Base-by-base conservation (phyloP, 2,888 invertebrate species). In the Punctoribates punctum region DNA sequence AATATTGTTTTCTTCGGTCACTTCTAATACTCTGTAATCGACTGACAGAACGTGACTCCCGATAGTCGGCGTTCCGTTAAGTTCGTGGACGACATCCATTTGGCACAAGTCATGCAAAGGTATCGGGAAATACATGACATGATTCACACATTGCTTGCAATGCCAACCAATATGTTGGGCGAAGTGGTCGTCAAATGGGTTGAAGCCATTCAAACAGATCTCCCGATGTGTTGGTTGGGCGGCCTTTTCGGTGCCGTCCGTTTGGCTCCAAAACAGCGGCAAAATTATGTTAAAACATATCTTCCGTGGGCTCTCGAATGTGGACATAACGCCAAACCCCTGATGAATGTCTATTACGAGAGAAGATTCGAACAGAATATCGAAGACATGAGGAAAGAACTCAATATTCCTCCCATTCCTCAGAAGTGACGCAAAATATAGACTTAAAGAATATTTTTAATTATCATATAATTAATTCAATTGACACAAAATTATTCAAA, bases 81-180 rank as follows among this genome's bases (percentile, higher is more conserved):
- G 81, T 99, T 96, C 85, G 89, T 99, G 72, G 90, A 93, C 80
- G 93, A 98, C 84, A 85, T 89, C 1, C 91, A 96, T 79, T 85
- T 96, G 81, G 95, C 96, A 5, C 99, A 97, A 85, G 91, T 98
- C 67, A 95, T 99, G 91, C 94, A 96, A 84, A 87, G 99, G 75
- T 99, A 99, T 83, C 88, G 99, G 79, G 97, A 99, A 86, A 91
- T 93, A 11, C 99, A 99, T 84, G 99, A 99, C 86, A 88, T 99
- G 79, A 89, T 93, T 77, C 99, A 99, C 85, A 90, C 96, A 0
- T 86, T 92, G 23, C 87, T 98, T 57, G 90, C 90, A 80, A 96
- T 97, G 94, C 95, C 93, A 51, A 96, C 95, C 15, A 92, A 92
- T 81, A 94, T 96, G 93, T 85, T 96, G 48, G 89, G 90, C 87